These are phyloP conservation scores for Pseudomyrmex dendroicus DNA, from an alignment of 1,140 invertebrate genomes.

Conservation along the genomic window DNA sequence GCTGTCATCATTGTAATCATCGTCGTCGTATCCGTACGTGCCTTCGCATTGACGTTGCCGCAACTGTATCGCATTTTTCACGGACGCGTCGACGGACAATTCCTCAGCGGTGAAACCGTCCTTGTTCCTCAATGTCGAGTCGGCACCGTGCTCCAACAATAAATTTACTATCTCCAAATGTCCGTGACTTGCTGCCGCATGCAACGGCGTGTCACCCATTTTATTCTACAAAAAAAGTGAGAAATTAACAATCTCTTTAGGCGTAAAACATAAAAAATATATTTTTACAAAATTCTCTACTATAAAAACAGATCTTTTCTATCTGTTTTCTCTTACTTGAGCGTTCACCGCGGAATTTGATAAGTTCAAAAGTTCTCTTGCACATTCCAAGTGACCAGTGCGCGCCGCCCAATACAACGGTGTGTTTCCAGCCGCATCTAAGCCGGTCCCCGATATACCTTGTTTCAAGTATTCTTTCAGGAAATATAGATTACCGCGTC, in stretches of 20 bases:
- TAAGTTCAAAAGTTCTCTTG: conserved; percentile 83
- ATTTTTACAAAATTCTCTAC: too few relatives aligned
- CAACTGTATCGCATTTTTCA: conserved; percentile 82
- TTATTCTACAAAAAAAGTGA: conserved; percentile 82
- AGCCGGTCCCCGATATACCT: conserved; percentile 89
- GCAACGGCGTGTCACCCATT: conserved; percentile 88
- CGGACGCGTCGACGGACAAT: conserved; percentile 84
- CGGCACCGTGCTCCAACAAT: conserved; percentile 87
- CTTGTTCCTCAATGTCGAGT: conserved; percentile 86
- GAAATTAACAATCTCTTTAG: neutral
- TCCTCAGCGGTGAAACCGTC: conserved; percentile 86
- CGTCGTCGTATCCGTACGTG: conserved; percentile 75
- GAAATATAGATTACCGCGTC: conserved; percentile 89
- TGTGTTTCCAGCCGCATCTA: conserved; percentile 90
- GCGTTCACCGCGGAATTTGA: conserved; percentile 84
- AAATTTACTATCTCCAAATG: conserved; percentile 87
- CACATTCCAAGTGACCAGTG: conserved; percentile 86
- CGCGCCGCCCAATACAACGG: conserved; percentile 90
- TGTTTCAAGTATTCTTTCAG: conserved; percentile 88
- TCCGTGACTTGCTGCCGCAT: conserved; percentile 86
- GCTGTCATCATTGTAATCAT: conserved; percentile 82
- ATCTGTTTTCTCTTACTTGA: conserved; percentile 75
- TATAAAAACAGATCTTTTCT: too few relatives aligned
- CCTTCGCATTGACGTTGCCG: conserved; percentile 66
- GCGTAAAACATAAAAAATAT: neutral